Percentiles rank a stretch among this genome's conserved stretches.
Conservation (phyloP, 1,140 invertebrate species). For the Drosophila obscura region DNA sequence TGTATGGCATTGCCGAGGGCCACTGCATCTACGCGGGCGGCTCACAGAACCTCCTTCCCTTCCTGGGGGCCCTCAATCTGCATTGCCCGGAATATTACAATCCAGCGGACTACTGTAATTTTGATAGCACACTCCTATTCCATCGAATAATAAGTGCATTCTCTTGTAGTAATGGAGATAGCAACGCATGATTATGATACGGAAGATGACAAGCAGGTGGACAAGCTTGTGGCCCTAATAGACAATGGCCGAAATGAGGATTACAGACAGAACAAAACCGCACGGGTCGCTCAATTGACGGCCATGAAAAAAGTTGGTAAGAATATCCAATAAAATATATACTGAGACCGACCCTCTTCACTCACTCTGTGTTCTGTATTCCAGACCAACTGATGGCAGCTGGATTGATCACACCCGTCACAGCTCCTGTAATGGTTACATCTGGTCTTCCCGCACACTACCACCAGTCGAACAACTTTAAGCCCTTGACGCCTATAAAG, state of each 20-base stretch:
- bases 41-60: constrained; percentile 89
- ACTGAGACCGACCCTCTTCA: background rate
- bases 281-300: constrained; percentile 59
- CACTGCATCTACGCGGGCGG: constrained; percentile 93
- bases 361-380: background rate
- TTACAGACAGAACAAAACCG: constrained; percentile 83
- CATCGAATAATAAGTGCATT: constrained; percentile 5
- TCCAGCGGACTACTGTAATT: constrained; percentile 94
- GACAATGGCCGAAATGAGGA: constrained; percentile 88
- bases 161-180: constrained; percentile 91
- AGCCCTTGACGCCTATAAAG: constrained; percentile 73
- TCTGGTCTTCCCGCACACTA: constrained; percentile 13
- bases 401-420: constrained; percentile 84
- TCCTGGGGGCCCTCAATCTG: constrained; percentile 88
- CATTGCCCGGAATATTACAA: constrained; percentile 95
- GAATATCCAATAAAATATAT: background rate
- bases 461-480: constrained; percentile 32
- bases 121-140: background rate
- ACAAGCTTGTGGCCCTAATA: constrained; percentile 86
- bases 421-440: constrained; percentile 71
- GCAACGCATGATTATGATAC: constrained; percentile 91
- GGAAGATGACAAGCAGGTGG: constrained; percentile 80
- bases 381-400: constrained; percentile 81
- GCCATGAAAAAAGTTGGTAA: constrained; percentile 75
- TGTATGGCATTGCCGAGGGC: constrained; percentile 92